Evolutionary conservation across 1,140 invertebrate species (phyloP), one percentile per base, ranked within the genome.

Genomic region (Adelges cooleyi): DNA sequence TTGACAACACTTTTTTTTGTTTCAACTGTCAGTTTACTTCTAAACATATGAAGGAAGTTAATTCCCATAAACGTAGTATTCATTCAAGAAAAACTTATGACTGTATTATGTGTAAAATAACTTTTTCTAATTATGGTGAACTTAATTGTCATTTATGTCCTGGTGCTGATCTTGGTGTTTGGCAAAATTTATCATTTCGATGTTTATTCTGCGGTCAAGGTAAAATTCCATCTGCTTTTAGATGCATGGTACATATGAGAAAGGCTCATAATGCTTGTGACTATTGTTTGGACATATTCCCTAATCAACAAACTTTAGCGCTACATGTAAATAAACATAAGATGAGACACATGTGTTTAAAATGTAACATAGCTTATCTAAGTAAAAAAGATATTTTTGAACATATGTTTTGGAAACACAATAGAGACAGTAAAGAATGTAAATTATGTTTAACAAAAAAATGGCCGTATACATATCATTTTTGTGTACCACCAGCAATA

Each of bases 251-350:
- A 25, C 89, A 92, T 75, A 73, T 91, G 66, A 73, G 89, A 29
- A 90, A 89, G 72, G 79, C 82, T 65, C 89, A 92, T 74, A 83
- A 87, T 72, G 81, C 84, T 2, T 92, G 89, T 76, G 88, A 92
- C 75, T 85, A 90, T 5, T 92, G 89, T 73, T 75, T 91, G 65
- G 87, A 90, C 73, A 80, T 81, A 52, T 87, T 86, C 66, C 81
- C 82, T 52, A 86, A 83, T 74, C 88, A 90, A 71, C 82, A 83
- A 66, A 80, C 84, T 69, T 75, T 92, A 1, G 89, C 87, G 8
- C 86, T 86, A 68, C 89, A 92, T 72, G 86, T 91, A 36, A 89
- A 86, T 86, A 91, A 91, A 73, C 89, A 92, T 72, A 91, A 90
- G 74, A 74, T 91, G 27, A 81, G 89, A 74, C 87, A 91, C 75